Percentiles rank a stretch among this genome's conserved stretches.
Conservation (phyloP, 1,140 invertebrate genomes). For the Pseudomyrmex flavicornis region DNA sequence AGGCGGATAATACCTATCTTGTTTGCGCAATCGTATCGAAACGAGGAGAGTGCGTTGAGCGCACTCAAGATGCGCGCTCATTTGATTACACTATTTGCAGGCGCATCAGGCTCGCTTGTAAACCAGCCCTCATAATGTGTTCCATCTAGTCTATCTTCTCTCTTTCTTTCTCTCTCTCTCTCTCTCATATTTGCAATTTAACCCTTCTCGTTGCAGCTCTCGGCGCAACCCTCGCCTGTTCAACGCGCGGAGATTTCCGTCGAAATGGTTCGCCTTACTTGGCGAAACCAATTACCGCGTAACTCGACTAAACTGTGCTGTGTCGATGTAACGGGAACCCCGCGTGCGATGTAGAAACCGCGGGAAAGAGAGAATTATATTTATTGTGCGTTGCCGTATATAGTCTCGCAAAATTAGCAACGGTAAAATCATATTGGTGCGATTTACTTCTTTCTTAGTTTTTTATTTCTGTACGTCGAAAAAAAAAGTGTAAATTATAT, state of each 20-base stretch:
- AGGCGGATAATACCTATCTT: too few relatives aligned
- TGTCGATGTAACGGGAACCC: not conserved
- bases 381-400: not conserved
- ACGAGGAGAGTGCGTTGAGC: not conserved
- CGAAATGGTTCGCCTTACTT: constrained; percentile 61
- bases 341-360: not conserved
- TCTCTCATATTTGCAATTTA: constrained; percentile 64
- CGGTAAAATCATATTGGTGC: not conserved
- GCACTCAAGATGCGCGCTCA: not conserved
- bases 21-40: too few relatives aligned
- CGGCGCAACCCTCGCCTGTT: constrained; percentile 32
- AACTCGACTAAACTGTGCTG: not conserved
- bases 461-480: too few relatives aligned
- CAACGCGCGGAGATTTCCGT: constrained; percentile 39
- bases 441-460: not conserved
- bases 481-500: too few relatives aligned
- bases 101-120: constrained; percentile 17
- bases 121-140: constrained; percentile 6
- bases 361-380: constrained; percentile 2
- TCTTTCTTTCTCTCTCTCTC: not conserved
- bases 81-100: not conserved
- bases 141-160: not conserved
- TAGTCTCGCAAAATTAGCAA: not conserved
- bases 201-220: constrained; percentile 45
- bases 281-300: constrained; percentile 66